Base-by-base conservation (phyloP, 2,888 invertebrate genomes). In the Lasioglossum leucozonium region DNA sequence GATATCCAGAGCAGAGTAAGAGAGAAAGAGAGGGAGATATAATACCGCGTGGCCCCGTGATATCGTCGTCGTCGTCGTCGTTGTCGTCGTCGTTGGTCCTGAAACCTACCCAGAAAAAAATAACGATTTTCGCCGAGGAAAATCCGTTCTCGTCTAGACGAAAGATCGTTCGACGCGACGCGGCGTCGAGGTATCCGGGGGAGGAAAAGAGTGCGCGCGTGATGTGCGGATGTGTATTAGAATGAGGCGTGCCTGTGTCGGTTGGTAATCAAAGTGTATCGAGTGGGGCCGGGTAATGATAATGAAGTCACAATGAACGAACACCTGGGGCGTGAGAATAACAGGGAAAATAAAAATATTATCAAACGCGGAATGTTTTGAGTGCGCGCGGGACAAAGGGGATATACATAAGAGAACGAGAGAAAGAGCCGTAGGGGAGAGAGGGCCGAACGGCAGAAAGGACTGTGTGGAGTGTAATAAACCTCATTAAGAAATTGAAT, bases 401-500 rank as follows among this genome's bases (percentile, higher is more conserved):
- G 37, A 42, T 11, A 55, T 11, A 58, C n/a, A 72, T 71, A 55
- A 72, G 83, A 62, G n/a, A 72, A 77, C 69, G 83, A 34, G 71
- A 73, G 77, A 79, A 71, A 22, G 72, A 79, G 69, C 34, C 62
- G 18, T 22, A 71, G 44, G 51, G 75, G 72, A 72, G 47, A 76
- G 73, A 72, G 34, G 83, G 62, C 69, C 37, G 84, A 79, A 77
- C 65, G 77, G 4, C 62, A 79, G 77, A 77, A 79, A 80, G 73
- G 81, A 87, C 78, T 79, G 55, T 55, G n/a, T n/a, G 84, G 62
- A 78, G 87, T 84, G 75, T 77, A 88, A 88, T 89, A 89, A 87
- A 88, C 84, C 88, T 89, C 84, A 89, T 89, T 89, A 87, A 89
- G 89, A 84, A 84, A 81, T 74, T 78, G 86, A 88, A 89, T 89